These are phyloP conservation scores for Drosophila biarmipes DNA, from an alignment of 1,140 invertebrate genomes.

Conservation along the genomic window DNA sequence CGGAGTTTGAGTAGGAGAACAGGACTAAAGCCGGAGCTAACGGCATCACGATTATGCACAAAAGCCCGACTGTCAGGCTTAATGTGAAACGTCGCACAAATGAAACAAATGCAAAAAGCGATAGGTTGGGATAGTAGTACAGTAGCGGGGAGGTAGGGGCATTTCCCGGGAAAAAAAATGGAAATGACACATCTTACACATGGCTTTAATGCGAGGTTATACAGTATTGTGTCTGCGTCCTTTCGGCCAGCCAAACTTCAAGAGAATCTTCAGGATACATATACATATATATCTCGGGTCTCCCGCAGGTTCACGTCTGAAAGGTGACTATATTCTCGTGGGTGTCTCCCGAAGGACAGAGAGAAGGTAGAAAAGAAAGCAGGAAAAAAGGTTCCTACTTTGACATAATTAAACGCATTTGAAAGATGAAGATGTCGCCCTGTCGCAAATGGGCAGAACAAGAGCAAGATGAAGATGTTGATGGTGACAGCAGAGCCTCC, in stretches of 20 bases:
- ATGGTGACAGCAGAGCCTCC: slow-evolving; percentile 12
- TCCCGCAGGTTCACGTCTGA: not conserved
- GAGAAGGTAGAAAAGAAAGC: slow-evolving; percentile 1
- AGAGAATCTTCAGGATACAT: slow-evolving; percentile 4
- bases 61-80: slow-evolving; percentile 71
- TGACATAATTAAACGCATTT: slow-evolving; percentile 83
- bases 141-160: not conserved
- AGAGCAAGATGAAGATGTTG: slow-evolving; percentile 40
- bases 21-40: slow-evolving; percentile 58
- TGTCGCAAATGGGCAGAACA: slow-evolving; percentile 32
- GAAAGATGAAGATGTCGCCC: slow-evolving; percentile 77
- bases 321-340: slow-evolving; percentile 7
- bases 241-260: slow-evolving; percentile 28
- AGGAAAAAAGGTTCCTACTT: slow-evolving; percentile 59
- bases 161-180: slow-evolving; percentile 26
- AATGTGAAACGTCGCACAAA: slow-evolving; percentile 76
- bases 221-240: slow-evolving; percentile 2
- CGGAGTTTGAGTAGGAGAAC: slow-evolving; percentile 4
- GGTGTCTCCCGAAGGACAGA: slow-evolving; percentile 6
- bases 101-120: slow-evolving; percentile 72
- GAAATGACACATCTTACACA: slow-evolving; percentile 40
- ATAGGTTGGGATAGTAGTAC: slow-evolving; percentile 6
- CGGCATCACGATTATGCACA: slow-evolving; percentile 79
- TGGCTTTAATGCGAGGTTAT: slow-evolving; percentile 32
- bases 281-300: slow-evolving; percentile 14